Evolutionary conservation across 2,888 invertebrate species (phyloP), one percentile per base, ranked within the genome.

Genomic region (Cremastobaeus sp.): DNA sequence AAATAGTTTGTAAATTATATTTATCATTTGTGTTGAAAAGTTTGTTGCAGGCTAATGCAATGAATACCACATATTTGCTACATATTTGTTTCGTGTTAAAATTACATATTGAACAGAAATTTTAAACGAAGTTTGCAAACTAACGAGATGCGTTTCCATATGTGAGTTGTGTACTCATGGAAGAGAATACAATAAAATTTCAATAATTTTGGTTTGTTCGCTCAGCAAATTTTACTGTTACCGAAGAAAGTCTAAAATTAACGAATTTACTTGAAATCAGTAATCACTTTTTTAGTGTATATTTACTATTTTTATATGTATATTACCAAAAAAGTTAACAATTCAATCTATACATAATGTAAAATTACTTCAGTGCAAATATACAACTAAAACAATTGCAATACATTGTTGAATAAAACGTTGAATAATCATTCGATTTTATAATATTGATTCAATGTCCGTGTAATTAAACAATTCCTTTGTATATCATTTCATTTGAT

Each of bases 51-150:
- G 20, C 30, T 48, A 59, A 48, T 18, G 32, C 62, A 43, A 50
- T 62, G 28, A n/a, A n/a, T 20, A 15, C 17, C 32, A 50, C n/a
- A n/a, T n/a, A n/a, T n/a, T n/a, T n/a, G 25, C 28, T 60, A 47
- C 18, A 17, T 9, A 28, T 50, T 50, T 34, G 25, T 52, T 62
- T 41, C 43, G 34, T 62, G 50, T 50, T 34, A 50, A 32, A 62
- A 39, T 35, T 57, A 32, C 15, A 30, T 20, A 15, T 11, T 15
- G 21, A 15, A 50, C 32, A 5, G 41, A 50, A 50, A 37, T 64
- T 64, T 30, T 62, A 32, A 32, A 62, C 15, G 34, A 64, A 64
- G 50, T 52, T 64, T 21, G 43, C 43, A 43, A 41, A 64, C 45
- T 64, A 43, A 34, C 50, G 35, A 50, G 39, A 41, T 62, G 12